Evolutionary conservation across 2,113 vertebrate genomes (phyloP).

Genomic region (Cyprinodon tularosa): DNA sequence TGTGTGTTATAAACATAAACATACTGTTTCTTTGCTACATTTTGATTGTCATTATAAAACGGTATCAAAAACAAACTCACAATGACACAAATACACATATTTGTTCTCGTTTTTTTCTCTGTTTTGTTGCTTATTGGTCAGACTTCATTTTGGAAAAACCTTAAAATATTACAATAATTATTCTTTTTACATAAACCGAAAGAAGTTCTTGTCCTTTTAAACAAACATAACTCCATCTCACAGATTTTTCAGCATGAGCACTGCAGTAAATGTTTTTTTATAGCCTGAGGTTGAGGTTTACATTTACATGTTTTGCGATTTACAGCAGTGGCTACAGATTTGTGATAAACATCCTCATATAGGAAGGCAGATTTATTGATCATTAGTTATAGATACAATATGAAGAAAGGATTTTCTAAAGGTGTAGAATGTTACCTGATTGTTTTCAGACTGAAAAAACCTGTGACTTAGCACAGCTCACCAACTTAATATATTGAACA

Average conservation of each 20-base stretch:
- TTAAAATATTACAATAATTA: neutral
- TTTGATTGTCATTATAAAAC: slow-evolving; percentile 73
- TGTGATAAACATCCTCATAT: neutral
- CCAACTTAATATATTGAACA: neutral
- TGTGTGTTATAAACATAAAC: slow-evolving; percentile 33
- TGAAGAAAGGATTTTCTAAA: neutral
- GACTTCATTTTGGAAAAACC: neutral
- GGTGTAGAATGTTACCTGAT: neutral
- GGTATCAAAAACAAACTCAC: slow-evolving; percentile 55
- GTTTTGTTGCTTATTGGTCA: slow-evolving; percentile 1
- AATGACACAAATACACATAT: slow-evolving; percentile 42
- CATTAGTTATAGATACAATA: neutral
- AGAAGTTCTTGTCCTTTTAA: neutral
- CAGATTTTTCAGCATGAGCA: too few species aligned
- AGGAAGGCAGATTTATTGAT: too few species aligned
- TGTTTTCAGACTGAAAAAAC: neutral
- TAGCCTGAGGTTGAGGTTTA: neutral
- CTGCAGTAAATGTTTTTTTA: neutral
- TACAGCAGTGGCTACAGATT: neutral
- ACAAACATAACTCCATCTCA: too few species aligned
- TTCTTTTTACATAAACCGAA: neutral
- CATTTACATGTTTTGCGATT: neutral
- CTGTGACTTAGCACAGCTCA: neutral
- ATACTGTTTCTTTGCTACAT: slow-evolving; percentile 49
- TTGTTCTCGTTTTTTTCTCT: slow-evolving; percentile 29